A percentile compares a stretch with the other conserved stretches of the same genome.
Conservation (phyloP, 2,113 vertebrate genomes). For the Gavia stellata region DNA sequence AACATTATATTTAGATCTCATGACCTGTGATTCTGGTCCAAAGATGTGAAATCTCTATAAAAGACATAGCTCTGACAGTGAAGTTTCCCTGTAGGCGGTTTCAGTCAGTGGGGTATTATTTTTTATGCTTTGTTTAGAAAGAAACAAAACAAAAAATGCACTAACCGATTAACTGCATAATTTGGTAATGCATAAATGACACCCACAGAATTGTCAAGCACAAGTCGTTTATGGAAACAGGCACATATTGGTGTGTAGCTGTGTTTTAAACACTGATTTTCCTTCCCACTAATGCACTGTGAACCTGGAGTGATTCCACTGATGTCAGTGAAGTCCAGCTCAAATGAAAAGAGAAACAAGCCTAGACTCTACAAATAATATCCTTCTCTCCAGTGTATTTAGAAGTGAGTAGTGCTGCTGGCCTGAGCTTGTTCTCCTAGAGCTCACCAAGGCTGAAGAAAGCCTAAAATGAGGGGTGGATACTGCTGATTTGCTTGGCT, state of each 20-base stretch:
- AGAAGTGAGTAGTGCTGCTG: background rate
- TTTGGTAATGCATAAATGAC: slow-evolving; percentile 24
- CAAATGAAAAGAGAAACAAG: background rate
- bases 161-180: background rate
- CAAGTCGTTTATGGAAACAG: background rate
- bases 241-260: background rate
- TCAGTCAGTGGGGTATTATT: background rate
- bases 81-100: background rate
- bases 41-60: background rate
- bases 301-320: background rate
- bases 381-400: background rate
- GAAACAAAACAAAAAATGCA: slow-evolving; percentile 12
- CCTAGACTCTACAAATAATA: background rate
- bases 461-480: background rate
- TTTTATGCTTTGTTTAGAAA: slow-evolving; percentile 38
- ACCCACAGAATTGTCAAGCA: slow-evolving; percentile 36
- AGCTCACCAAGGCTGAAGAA: background rate
- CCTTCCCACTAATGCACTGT: background rate
- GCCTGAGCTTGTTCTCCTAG: background rate
- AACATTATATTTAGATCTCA: background rate
- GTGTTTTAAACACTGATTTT: background rate
- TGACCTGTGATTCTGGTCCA: background rate
- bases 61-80: background rate
- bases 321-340: background rate
- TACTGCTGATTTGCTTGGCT: background rate